Evolutionary conservation across 2,113 vertebrate genomes (phyloP).

Genomic region (Mystacornis crossleyi): DNA sequence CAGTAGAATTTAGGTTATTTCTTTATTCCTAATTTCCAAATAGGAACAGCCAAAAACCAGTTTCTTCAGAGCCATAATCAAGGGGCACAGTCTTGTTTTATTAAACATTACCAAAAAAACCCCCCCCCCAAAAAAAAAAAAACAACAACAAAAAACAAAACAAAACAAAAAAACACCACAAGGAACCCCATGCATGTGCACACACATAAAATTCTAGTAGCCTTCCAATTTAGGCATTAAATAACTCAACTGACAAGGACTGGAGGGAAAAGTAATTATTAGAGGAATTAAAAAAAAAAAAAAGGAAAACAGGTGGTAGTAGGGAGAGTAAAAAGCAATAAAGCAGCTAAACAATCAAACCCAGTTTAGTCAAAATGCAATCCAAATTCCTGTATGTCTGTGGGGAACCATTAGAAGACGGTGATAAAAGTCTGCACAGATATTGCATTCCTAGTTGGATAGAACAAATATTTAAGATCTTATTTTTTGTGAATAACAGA

Average conservation of each 20-base stretch:
- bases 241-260: neutral
- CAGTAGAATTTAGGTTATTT: neutral
- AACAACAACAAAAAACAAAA: neutral
- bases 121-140: neutral
- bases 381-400: neutral
- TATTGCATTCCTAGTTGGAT: neutral
- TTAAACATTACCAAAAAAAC: neutral
- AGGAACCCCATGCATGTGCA: neutral
- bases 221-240: neutral
- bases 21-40: neutral
- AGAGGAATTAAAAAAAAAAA: neutral
- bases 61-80: neutral
- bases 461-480: neutral
- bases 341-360: neutral
- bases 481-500: neutral
- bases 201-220: neutral
- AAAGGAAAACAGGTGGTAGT: fast-evolving
- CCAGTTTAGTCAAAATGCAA: neutral
- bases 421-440: neutral
- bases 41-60: fast-evolving
- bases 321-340: neutral
- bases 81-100: neutral
- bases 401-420: neutral
- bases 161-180: neutral
- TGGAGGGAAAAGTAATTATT: neutral